phyloP scores from a whole-genome alignment of 2,888 invertebrate species.

The Mesorhabditis spiculigera region DNA sequence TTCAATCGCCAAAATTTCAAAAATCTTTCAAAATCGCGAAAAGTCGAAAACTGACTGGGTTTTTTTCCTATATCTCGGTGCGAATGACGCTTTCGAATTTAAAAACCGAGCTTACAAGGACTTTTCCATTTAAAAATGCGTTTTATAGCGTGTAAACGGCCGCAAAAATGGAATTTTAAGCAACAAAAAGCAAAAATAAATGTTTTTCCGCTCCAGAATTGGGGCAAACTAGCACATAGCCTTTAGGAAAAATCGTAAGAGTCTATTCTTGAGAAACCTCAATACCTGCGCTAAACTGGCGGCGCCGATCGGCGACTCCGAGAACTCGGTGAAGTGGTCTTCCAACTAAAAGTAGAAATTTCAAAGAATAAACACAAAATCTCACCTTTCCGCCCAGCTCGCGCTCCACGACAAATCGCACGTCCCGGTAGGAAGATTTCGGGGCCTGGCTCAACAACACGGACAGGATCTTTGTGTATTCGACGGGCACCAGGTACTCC shows the following conservation, averaged over 20 bases:
- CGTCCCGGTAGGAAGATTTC: constrained; percentile 76
- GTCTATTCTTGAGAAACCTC: no score
- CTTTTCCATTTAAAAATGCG: no score
- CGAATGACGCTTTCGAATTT: no score
- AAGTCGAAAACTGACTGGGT: no score
- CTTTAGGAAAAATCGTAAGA: no score
- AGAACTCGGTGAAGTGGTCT: constrained; percentile 73
- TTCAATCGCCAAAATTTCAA: no score
- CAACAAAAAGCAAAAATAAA: no score
- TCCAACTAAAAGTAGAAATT: constrained; percentile 33
- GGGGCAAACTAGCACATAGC: constrained; percentile 11
- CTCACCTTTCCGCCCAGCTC: constrained; percentile 78
- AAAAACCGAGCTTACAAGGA: no score
- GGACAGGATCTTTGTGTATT: constrained; percentile 87
- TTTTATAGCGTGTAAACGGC: no score
- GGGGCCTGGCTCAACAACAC: constrained; percentile 90
- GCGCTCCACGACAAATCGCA: constrained; percentile 79
- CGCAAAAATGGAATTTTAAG: background rate
- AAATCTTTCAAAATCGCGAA: no score
- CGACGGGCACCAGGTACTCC: constrained; percentile 85
- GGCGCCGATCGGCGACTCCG: constrained; percentile 81
- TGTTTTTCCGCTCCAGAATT: no score
- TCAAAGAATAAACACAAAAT: background rate
- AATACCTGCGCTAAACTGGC: constrained; percentile 77
- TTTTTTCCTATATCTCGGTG: no score